Evolutionary conservation across 2,797 vertebrate genomes (phyloP).

Genomic region (Gambelia wislizenii): DNA sequence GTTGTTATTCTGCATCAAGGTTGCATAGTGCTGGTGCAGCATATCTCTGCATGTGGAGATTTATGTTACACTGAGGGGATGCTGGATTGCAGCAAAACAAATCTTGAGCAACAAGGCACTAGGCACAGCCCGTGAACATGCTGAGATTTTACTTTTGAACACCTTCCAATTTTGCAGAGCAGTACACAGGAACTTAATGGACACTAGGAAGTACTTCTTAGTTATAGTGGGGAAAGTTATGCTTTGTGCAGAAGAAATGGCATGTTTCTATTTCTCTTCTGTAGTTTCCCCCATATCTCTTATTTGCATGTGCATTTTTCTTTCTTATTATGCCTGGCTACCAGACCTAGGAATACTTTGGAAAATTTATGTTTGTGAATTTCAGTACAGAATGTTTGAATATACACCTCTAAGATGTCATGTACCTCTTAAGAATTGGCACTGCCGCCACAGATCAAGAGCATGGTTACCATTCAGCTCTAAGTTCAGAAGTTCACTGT

Average conservation of each 20-base stretch:
- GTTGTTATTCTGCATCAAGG: no score
- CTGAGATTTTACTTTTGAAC: not conserved
- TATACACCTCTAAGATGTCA: not conserved
- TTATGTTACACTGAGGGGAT: no score
- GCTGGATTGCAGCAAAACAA: not conserved
- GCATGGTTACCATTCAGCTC: not conserved
- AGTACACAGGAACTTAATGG: not conserved
- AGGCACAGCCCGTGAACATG: not conserved
- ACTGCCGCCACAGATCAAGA: not conserved
- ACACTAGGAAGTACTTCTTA: no score
- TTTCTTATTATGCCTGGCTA: not conserved
- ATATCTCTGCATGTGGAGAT: no score
- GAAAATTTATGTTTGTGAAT: not conserved
- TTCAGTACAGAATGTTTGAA: not conserved
- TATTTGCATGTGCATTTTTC: not conserved
- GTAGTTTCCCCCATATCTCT: not conserved
- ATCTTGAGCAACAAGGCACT: no score
- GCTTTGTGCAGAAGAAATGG: not conserved
- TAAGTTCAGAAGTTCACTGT: no score
- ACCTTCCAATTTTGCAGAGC: not conserved
- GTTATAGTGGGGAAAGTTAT: no score
- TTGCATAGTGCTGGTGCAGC: no score
- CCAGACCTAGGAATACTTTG: no score
- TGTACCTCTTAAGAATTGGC: no score
- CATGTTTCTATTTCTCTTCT: no score